Conservation (phyloP, 2,888 invertebrate species). For the Cephus sareptanus region DNA sequence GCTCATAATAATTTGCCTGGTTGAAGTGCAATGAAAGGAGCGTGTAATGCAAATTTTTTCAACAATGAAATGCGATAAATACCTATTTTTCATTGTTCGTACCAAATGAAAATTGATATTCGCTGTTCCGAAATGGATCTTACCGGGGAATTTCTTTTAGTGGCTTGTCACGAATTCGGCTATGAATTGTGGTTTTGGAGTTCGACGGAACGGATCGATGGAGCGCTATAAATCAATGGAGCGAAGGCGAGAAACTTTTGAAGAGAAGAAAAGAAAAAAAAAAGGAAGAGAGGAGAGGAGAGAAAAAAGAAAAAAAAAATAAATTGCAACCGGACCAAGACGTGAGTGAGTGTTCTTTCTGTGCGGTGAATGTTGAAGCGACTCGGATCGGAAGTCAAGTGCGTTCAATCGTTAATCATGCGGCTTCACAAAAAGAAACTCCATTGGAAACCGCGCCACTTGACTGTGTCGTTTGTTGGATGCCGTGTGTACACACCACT, state of each 20-base stretch:
- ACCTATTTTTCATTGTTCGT: not conserved
- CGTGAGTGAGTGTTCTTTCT: slow-evolving; percentile 31
- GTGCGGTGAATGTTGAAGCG: slow-evolving; percentile 47
- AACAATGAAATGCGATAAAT: too few species aligned
- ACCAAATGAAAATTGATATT: not conserved
- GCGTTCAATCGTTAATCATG: slow-evolving; percentile 65
- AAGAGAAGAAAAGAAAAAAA: slow-evolving; percentile 10
- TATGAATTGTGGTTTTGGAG: not conserved
- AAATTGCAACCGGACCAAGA: slow-evolving; percentile 34
- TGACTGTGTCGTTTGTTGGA: slow-evolving; percentile 45
- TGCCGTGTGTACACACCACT: slow-evolving; percentile 34
- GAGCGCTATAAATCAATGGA: slow-evolving; percentile 54
- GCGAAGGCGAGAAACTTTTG: slow-evolving; percentile 44
- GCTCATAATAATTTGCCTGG: too few species aligned
- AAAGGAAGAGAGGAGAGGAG: too few species aligned
- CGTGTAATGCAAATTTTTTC: too few species aligned
- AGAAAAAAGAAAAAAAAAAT: slow-evolving; percentile 45
- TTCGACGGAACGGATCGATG: slow-evolving; percentile 41
- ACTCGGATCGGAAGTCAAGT: slow-evolving; percentile 63
- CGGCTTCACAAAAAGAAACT: slow-evolving; percentile 50
- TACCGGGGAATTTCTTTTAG: not conserved
- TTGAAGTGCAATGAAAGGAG: not conserved
- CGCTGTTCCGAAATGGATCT: not conserved
- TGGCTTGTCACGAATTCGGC: not conserved
- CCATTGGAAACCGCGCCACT: slow-evolving; percentile 50